Base-by-base conservation (phyloP, 2,797 vertebrate genomes). In the Molossus molossus region DNA sequence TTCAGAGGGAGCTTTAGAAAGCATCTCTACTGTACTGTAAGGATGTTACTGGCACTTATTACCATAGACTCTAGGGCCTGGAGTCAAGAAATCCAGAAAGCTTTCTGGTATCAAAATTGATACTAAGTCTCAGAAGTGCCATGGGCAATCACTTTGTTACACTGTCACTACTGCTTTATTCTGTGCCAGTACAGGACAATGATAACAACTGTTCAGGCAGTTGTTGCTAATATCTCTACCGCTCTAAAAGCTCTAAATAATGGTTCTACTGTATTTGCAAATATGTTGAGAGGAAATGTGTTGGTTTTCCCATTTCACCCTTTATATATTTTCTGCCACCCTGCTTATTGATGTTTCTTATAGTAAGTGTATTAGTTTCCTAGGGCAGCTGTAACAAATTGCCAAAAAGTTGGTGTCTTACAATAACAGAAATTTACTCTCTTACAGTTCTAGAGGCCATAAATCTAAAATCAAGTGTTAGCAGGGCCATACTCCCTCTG, bases 221-320 rank as follows among this genome's bases (percentile, higher is more conserved):
- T 60, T 69, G n/a, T 40, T 87, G 83, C 40, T 75, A 69, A 69
- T 69, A 69, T 67, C 11, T 75, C 25, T 91, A 15, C 25, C 33
- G 53, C n/a, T 80, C 25, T 76, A 29, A 60, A 90, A 94, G 25
- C 15, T 75, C 15, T 82, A 45, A 81, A n/a, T 86, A 69, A 75
- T 75, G 53, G 18, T 87, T 81, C n/a, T 9, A n/a, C 40, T 15
- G 11, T 65, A 60, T 77, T 90, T 94, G 8, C n/a, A 84, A 60
- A 27, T 90, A 40, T n/a, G 10, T 90, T 77, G 18, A 55, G 45
- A 81, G 76, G n/a, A 64, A 76, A 53, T 60, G 11, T 82, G 11
- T 84, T 84, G 53, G n/a, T 86, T 94, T 94, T 75, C 21, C 14
- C 29, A 21, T 91, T 94, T 91, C 3, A 17, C 60, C 17, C 40